These are phyloP conservation scores for Drosophila nasuta DNA, from an alignment of 1,140 invertebrate genomes.

Conservation along the genomic window DNA sequence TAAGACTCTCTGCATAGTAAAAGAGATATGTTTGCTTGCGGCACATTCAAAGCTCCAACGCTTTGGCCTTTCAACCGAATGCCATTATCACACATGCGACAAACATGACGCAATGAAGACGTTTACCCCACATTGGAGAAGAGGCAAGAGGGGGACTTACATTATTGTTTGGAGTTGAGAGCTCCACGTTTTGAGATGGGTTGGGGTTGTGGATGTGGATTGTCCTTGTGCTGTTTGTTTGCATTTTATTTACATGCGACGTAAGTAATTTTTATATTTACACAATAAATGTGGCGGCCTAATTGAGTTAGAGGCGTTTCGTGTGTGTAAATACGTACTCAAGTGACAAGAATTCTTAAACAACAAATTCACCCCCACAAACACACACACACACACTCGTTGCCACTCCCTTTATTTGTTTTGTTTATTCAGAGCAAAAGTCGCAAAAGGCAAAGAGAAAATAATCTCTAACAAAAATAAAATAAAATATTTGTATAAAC, in stretches of 20 bases:
- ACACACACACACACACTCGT: conserved; percentile 2
- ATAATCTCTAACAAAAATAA: conserved; percentile 18
- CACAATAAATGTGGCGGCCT: conserved; percentile 42
- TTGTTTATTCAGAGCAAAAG: conserved; percentile 17
- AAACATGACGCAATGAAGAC: conserved; percentile 28
- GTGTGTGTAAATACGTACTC: conserved; percentile 41
- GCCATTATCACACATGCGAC: conserved; percentile 19
- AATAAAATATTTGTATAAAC: conserved; percentile 10
- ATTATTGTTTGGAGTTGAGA: conserved; percentile 3
- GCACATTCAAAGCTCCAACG: not conserved
- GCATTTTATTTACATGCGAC: conserved; percentile 41
- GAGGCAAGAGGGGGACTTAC: not conserved
- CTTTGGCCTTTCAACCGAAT: not conserved
- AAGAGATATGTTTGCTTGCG: not conserved
- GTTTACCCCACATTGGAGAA: conserved; percentile 7
- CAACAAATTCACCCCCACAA: conserved; percentile 1
- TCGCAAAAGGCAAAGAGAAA: conserved; percentile 12
- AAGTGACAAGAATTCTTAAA: conserved; percentile 35
- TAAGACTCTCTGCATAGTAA: not conserved
- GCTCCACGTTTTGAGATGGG: not conserved
- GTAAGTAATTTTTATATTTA: conserved; percentile 42
- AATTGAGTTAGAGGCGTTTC: conserved; percentile 50
- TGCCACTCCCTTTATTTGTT: conserved; percentile 15
- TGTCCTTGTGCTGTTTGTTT: conserved; percentile 22
- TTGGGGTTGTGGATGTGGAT: conserved; percentile 4